Evolutionary conservation across 2,888 invertebrate genomes (phyloP).

Genomic region (Parnassius orleans): DNA sequence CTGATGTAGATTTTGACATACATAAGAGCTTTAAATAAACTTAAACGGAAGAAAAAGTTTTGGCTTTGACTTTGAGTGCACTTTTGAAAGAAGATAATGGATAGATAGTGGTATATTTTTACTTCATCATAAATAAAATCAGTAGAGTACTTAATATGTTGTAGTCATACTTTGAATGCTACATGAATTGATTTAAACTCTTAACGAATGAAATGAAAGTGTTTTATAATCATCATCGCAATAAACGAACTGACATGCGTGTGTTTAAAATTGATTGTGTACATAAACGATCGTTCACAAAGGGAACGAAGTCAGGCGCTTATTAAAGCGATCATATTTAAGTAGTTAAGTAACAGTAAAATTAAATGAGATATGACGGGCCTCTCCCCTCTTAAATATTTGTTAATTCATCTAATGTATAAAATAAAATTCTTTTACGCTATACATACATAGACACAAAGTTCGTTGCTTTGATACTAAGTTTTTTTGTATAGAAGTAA

Average conservation of each 20-base stretch:
- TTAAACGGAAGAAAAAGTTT: too few relatives aligned
- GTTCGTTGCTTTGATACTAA: too few relatives aligned
- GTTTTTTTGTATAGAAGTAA: too few relatives aligned
- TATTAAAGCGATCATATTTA: constrained; percentile 24
- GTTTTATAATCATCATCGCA: constrained; percentile 20
- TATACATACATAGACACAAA: neutral
- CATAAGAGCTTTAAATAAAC: too few relatives aligned
- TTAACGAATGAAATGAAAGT: constrained; percentile 13
- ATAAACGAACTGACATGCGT: constrained; percentile 12
- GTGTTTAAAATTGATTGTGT: constrained; percentile 18
- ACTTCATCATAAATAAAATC: too few relatives aligned
- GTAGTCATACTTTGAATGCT: neutral
- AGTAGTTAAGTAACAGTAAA: constrained; percentile 28
- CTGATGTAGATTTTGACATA: too few relatives aligned
- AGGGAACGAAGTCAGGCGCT: neutral
- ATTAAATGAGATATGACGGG: constrained; percentile 41
- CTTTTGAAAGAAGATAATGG: too few relatives aligned
- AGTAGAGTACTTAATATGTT: too few relatives aligned
- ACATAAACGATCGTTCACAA: constrained; percentile 14
- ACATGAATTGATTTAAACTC: constrained; percentile 1
- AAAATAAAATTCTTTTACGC: constrained; percentile 44
- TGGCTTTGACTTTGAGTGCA: too few relatives aligned
- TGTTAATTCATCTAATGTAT: constrained; percentile 53
- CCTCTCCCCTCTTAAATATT: constrained; percentile 37
- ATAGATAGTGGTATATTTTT: too few relatives aligned